These are phyloP conservation scores for Hycleus phaleratus DNA, from an alignment of 1,140 invertebrate genomes.

Conservation along the genomic window DNA sequence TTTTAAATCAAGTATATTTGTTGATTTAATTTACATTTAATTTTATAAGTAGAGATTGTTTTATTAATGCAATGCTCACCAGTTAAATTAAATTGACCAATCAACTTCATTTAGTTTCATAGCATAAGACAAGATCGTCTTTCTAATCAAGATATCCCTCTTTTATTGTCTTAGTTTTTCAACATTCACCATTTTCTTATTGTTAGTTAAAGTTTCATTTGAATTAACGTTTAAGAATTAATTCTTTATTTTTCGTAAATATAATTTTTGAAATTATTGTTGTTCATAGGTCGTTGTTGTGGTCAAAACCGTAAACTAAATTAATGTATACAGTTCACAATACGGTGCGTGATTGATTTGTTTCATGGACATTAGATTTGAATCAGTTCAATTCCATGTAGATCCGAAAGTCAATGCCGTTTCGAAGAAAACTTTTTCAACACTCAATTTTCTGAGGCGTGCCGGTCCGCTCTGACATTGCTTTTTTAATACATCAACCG, in stretches of 20 bases:
- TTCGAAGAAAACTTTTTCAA: conserved; percentile 30
- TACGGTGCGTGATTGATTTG: conserved; percentile 36
- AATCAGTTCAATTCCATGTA: conserved; percentile 31
- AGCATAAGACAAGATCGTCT: conserved; percentile 29
- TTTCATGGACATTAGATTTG: conserved; percentile 35
- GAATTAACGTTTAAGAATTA: not conserved
- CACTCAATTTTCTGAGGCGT: conserved; percentile 34
- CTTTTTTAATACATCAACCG: conserved; percentile 37
- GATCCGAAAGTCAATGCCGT: conserved; percentile 27
- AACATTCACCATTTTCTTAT: not conserved
- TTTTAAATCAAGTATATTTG: conserved; percentile 4
- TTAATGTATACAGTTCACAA: conserved; percentile 14
- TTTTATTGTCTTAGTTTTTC: not conserved
- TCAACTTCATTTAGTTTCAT: conserved; percentile 18
- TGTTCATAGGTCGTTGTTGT: not conserved
- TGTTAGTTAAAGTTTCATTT: not conserved
- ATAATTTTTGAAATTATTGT: not conserved
- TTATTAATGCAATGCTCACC: conserved; percentile 13
- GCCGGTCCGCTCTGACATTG: conserved; percentile 31
- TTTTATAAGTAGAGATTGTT: conserved; percentile 4
- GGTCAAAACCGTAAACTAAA: conserved; percentile 2
- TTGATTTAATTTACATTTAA: conserved; percentile 8
- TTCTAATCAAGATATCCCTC: conserved; percentile 26
- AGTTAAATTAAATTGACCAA: conserved; percentile 7
- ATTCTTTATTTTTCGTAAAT: not conserved